A percentile compares a stretch with the other conserved stretches of the same genome.
These are phyloP conservation scores for Myotis davidii DNA, from an alignment of 2,113 vertebrate genomes.

Conservation along the genomic window DNA sequence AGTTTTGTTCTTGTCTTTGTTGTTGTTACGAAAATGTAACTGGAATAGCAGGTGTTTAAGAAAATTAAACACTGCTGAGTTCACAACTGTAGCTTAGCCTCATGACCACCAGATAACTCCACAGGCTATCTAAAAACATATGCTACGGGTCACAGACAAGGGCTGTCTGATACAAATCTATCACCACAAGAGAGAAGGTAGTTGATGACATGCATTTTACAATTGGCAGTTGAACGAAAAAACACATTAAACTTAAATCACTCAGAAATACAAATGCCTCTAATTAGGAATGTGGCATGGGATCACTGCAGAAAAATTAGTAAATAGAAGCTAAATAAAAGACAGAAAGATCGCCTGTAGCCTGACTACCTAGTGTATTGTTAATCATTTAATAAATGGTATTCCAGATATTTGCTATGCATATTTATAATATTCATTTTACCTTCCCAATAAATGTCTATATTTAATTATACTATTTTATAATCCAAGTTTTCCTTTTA, in stretches of 20 bases:
- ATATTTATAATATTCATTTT: slow-evolving; percentile 2
- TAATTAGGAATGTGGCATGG: background rate
- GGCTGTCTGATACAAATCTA: background rate
- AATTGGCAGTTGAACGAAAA: background rate
- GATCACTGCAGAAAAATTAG: background rate
- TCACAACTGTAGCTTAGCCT: background rate
- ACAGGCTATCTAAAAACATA: background rate
- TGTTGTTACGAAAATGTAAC: slow-evolving; percentile 4
- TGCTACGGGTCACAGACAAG: background rate
- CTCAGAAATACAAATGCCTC: background rate
- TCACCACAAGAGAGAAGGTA: background rate
- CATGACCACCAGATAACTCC: background rate
- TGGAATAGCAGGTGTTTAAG: background rate
- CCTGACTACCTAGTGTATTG: background rate
- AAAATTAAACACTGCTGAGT: slow-evolving; percentile 28
- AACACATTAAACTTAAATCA: background rate
- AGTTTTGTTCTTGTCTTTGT: background rate
- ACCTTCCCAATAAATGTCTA: background rate
- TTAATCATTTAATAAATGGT: background rate
- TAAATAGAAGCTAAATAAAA: background rate
- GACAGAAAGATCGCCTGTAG: background rate
- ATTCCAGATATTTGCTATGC: background rate
- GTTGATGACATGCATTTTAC: background rate
- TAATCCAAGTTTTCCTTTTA: background rate
- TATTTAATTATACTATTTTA: background rate